Evolutionary conservation across 2,888 invertebrate genomes (phyloP).

Genomic region (Polyommatus icarus): DNA sequence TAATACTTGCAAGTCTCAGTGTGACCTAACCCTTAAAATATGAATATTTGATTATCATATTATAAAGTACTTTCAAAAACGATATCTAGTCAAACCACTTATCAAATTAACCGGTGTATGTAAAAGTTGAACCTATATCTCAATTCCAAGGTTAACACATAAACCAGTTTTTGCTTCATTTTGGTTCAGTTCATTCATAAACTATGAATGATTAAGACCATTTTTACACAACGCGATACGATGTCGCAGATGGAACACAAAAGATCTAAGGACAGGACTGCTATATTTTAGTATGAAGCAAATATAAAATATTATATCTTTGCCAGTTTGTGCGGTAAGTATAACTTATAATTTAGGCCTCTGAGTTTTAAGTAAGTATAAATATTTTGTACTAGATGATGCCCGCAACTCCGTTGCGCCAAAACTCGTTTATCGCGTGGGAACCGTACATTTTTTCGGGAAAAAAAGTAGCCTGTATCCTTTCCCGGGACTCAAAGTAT

Average conservation of each 20-base stretch:
- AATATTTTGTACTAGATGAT: no score
- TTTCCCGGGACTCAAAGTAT: no score
- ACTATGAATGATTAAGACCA: background rate
- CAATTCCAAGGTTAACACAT: background rate
- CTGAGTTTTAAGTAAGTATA: no score
- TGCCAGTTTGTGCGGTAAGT: background rate
- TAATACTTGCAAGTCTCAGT: background rate
- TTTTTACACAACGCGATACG: background rate
- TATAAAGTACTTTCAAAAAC: constrained; percentile 8
- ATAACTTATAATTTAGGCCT: no score
- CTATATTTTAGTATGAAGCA: background rate
- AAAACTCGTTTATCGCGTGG: no score
- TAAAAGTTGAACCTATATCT: constrained; percentile 11
- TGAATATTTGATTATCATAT: background rate
- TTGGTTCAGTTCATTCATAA: background rate
- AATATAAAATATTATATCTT: background rate
- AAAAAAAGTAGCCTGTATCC: no score
- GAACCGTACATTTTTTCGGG: no score
- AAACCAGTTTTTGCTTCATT: background rate
- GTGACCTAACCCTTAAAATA: background rate
- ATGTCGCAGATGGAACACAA: background rate
- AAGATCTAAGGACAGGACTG: background rate
- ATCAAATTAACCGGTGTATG: background rate
- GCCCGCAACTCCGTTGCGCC: no score
- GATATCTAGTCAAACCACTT: constrained; percentile 5